Evolutionary conservation across 2,888 invertebrate species (phyloP), one percentile per base, ranked within the genome.

Genomic region (Epinotia brunnichana): DNA sequence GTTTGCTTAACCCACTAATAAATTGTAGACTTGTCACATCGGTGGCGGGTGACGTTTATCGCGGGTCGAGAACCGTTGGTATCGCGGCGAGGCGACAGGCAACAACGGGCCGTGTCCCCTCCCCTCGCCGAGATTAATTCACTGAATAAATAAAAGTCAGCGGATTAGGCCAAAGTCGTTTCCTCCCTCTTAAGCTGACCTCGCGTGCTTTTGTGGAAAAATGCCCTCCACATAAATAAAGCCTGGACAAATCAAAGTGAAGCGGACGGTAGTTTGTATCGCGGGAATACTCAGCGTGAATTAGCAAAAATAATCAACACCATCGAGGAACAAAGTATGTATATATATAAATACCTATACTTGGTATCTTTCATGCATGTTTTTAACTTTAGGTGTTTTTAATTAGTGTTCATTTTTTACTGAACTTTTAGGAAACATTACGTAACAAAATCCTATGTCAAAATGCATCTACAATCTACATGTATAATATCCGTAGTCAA

Each of bases 131-230:
- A 92, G 92, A 93, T 92, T 92, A 93, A 93, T 92, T 92, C 92
- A 91, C 89, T 92, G 93, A 92, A 93, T 93, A 93, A 93, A 93
- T 92, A 93, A 93, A 92, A 92, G 93, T 92, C 93, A 92, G 93
- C 92, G 92, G 93, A 92, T 92, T 92, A 92, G 91, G 89, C 88
- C 90, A 87, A 87, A 90, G 91, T 89, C 91, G 90, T 91, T 92
- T 89, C 91, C 91, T 90, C 91, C 91, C 92, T 90, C 92, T 90
- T 87, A 89, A 89, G 89, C 89, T 91, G 92, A 92, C 91, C 92
- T 91, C 90, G 91, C 90, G 89, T 91, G 91, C 90, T 89, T 89
- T 91, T 90, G 89, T 89, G 87, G 88, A 91, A 90, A 91, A 91
- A 91, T 91, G 87, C 87, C 87, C 85, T 83, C 83, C 86, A 88